These are phyloP conservation scores for Ophion costatus DNA, from an alignment of 2,888 invertebrate species.

Conservation along the genomic window DNA sequence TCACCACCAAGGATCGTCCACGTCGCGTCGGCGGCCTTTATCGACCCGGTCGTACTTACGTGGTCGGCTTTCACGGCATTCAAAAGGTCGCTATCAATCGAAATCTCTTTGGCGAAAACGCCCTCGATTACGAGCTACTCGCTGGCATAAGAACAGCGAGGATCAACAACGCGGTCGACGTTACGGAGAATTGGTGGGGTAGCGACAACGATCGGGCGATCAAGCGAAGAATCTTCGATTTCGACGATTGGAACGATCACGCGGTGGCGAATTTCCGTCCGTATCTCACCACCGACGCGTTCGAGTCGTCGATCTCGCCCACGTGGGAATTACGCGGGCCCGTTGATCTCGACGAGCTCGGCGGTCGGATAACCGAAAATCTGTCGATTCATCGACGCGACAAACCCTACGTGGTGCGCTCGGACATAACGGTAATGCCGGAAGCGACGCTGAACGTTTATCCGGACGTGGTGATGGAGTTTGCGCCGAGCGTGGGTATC, in stretches of 20 bases:
- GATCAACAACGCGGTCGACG: slow-evolving; percentile 93
- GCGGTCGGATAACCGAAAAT: slow-evolving; percentile 90
- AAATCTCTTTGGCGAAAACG: slow-evolving; percentile 94
- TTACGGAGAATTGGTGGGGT: slow-evolving; percentile 99
- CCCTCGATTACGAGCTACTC: slow-evolving; percentile 94
- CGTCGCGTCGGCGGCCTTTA: slow-evolving; percentile 81
- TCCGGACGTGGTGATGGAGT: slow-evolving; percentile 95
- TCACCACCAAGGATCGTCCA: slow-evolving; percentile 49
- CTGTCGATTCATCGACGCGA: slow-evolving; percentile 87
- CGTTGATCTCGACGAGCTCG: slow-evolving; percentile 88
- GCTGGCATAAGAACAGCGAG: slow-evolving; percentile 96
- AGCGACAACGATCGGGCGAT: slow-evolving; percentile 90
- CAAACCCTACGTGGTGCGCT: slow-evolving; percentile 91
- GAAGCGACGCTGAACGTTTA: slow-evolving; percentile 93
- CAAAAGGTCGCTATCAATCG: slow-evolving; percentile 96
- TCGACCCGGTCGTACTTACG: slow-evolving; percentile 88
- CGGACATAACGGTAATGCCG: slow-evolving; percentile 99
- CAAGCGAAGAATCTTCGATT: slow-evolving; percentile 95
- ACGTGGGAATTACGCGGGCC: slow-evolving; percentile 86
- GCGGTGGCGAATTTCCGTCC: slow-evolving; percentile 96
- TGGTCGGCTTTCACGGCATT: slow-evolving; percentile 96
- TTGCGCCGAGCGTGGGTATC: slow-evolving; percentile 97
- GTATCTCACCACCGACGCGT: slow-evolving; percentile 91
- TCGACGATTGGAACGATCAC: slow-evolving; percentile 99
- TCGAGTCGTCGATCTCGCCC: slow-evolving; percentile 91